These are phyloP conservation scores for Aurelia sp. DNA, from an alignment of 30 jellyfish, hydroid and myxozoan genomes.

Conservation along the genomic window DNA sequence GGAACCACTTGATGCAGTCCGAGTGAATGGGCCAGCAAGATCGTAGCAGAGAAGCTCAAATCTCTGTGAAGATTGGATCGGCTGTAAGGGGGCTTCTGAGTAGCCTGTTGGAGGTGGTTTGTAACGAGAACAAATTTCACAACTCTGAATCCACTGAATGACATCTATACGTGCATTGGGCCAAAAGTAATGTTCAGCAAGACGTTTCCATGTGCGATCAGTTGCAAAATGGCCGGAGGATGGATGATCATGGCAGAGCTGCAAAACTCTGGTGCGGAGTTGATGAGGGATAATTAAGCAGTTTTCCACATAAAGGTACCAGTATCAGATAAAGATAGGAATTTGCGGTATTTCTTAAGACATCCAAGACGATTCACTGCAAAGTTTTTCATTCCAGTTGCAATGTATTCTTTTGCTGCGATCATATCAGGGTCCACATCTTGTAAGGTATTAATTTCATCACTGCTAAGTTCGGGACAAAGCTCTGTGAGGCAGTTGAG, in stretches of 20 bases:
- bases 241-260: conserved; percentile 42
- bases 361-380: conserved; percentile 7
- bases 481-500: conserved; percentile 20
- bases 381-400: conserved; percentile 11
- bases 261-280: conserved; percentile 7
- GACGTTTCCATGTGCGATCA: conserved; percentile 42
- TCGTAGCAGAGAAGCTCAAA: conserved; percentile 30
- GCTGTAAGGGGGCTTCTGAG: conserved; percentile 27
- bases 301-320: conserved; percentile 33
- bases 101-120: conserved; percentile 33
- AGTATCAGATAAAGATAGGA: not conserved
- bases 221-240: conserved; percentile 30
- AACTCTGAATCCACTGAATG: conserved; percentile 14
- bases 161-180: conserved; percentile 15
- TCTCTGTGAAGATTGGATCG: conserved; percentile 15
- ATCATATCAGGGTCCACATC: not conserved
- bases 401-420: conserved; percentile 4
- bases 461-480: not conserved
- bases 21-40: not conserved
- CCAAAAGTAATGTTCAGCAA: conserved; percentile 7
- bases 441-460: conserved; percentile 11
- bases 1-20: not conserved
- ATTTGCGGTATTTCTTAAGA: not conserved
- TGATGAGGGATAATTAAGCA: conserved; percentile 16
- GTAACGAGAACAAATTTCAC: not conserved